Evolutionary conservation across 2,797 vertebrate genomes (phyloP).

Genomic region (Liasis olivaceus): DNA sequence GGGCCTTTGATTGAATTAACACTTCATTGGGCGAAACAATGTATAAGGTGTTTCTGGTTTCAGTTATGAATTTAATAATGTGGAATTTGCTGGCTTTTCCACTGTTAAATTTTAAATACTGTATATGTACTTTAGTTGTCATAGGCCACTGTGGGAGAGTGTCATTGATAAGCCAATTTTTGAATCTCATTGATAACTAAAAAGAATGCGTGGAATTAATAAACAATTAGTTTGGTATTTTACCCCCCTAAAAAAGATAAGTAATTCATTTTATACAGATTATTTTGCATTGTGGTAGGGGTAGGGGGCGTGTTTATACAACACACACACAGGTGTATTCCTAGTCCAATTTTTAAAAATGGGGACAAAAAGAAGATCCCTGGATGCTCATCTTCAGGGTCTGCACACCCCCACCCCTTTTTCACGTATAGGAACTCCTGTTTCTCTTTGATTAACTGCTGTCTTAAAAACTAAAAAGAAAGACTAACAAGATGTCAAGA

Average conservation of each 20-base stretch:
- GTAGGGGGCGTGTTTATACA: not conserved
- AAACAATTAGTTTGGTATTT: not conserved
- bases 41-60: not conserved
- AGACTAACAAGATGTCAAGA: not conserved
- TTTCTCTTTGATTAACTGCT: not conserved
- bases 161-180: not conserved
- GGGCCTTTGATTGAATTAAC: not conserved
- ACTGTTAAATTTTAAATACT: not conserved
- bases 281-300: not conserved
- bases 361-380: not conserved
- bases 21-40: not conserved
- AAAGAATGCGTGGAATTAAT: not conserved
- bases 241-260: not conserved
- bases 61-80: not conserved
- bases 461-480: not conserved
- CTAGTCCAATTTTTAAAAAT: not conserved
- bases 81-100: not conserved
- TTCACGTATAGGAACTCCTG: not conserved
- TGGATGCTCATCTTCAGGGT: not conserved
- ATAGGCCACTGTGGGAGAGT: not conserved
- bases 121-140: not conserved
- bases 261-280: not conserved
- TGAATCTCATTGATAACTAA: not conserved
- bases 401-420: no score
- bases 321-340: not conserved